phyloP scores from a whole-genome alignment of 92 coral and sea anemone genomes.

The Porites rus region DNA sequence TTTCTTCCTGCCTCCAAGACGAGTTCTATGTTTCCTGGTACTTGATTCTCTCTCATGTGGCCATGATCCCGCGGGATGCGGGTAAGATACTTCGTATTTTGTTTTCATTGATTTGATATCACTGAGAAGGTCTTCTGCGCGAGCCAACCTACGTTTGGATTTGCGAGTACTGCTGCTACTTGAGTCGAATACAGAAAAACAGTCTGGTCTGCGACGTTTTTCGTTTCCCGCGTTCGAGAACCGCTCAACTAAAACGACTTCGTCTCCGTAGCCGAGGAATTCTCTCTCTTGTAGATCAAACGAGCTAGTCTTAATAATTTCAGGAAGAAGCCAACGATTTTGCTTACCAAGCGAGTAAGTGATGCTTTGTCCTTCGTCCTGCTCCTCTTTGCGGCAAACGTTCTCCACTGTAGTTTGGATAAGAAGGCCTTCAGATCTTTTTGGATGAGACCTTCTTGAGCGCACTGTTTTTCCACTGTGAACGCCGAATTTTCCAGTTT shows the following conservation, averaged over 20 bases:
- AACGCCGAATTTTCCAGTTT: conserved; percentile 57
- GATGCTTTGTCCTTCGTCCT: conserved; percentile 15
- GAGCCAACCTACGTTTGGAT: conserved; percentile 58
- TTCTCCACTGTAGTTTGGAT: conserved; percentile 33
- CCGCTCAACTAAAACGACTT: conserved; percentile 62
- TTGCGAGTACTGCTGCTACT: conserved; percentile 46
- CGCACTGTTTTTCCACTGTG: conserved; percentile 69
- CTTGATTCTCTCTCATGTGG: conserved; percentile 29
- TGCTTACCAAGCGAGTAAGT: conserved; percentile 87
- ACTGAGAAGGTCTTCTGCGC: conserved; percentile 30
- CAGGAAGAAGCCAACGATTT: conserved; percentile 95
- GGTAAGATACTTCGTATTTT: conserved; percentile 72
- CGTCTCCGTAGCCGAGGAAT: not conserved
- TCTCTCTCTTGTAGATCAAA: conserved; percentile 36
- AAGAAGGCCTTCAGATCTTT: conserved; percentile 60
- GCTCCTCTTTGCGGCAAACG: not conserved
- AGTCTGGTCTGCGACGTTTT: conserved; percentile 38
- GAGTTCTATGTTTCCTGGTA: not conserved
- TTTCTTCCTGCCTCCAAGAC: conserved; percentile 20
- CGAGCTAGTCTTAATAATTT: conserved; percentile 63
- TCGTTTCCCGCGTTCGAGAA: conserved; percentile 13
- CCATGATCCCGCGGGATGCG: conserved; percentile 50
- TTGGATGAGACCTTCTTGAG: conserved; percentile 1
- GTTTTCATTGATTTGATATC: conserved; percentile 24
- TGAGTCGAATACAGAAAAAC: conserved; percentile 69